Percentiles rank a stretch among this genome's conserved stretches.
Conservation (phyloP, 1,140 invertebrate genomes). For the Cardiocondyla obscurior region DNA sequence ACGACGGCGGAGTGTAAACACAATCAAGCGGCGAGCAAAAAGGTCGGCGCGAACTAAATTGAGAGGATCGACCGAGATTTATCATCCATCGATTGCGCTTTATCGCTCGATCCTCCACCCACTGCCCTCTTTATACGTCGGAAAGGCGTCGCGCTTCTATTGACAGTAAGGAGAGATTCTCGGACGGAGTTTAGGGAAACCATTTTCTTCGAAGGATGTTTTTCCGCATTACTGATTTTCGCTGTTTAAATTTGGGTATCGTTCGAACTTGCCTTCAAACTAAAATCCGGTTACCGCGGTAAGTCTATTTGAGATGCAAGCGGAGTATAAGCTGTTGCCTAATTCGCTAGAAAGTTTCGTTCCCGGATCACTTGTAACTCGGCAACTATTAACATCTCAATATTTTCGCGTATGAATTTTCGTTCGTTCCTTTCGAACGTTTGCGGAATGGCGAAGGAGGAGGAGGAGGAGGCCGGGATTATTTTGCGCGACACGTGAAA, state of each 20-base stretch:
- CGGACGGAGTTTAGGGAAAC: background rate
- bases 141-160: background rate
- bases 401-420: background rate
- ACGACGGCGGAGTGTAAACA: constrained; percentile 41
- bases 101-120: background rate
- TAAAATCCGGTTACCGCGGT: background rate
- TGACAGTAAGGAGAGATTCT: background rate
- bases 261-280: background rate
- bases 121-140: background rate
- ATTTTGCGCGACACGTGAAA: background rate
- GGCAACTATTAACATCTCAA: background rate
- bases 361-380: background rate
- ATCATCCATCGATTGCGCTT: constrained; percentile 31
- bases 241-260: background rate
- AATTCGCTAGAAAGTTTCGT: background rate
- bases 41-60: constrained; percentile 32
- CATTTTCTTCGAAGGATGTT: background rate
- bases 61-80: constrained; percentile 20
- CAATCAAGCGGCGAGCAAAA: constrained; percentile 41
- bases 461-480: background rate
- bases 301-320: background rate
- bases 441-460: too few species aligned
- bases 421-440: background rate
- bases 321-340: background rate
- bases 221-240: background rate